Evolutionary conservation across 2,113 vertebrate genomes (phyloP).

Genomic region (Oreocharis arfaki): DNA sequence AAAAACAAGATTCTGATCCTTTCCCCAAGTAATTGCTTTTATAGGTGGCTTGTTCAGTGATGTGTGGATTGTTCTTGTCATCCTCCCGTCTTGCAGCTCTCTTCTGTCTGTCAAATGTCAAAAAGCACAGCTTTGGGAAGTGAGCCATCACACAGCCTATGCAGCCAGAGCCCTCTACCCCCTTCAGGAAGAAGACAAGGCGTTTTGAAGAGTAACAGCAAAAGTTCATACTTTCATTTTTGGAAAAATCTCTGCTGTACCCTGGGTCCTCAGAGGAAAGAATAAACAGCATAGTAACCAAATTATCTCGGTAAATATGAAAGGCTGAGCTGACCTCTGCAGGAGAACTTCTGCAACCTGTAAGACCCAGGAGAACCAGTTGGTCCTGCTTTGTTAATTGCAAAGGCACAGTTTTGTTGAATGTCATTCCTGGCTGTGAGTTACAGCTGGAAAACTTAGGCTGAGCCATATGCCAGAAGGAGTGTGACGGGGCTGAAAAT

Average conservation of each 20-base stretch:
- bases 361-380: neutral
- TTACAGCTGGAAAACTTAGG: neutral
- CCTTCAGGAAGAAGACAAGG: neutral
- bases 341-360: neutral
- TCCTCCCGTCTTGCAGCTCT: neutral
- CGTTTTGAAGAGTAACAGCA: neutral
- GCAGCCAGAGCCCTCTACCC: neutral
- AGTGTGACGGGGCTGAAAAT: neutral
- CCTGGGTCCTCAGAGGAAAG: neutral
- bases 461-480: neutral
- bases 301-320: neutral
- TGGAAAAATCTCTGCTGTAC: neutral
- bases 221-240: neutral
- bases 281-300: neutral
- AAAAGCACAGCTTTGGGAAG: neutral
- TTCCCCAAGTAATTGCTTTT: neutral
- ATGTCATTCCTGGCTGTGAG: neutral
- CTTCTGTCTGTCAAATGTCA: neutral
- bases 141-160: neutral
- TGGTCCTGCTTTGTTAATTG: neutral
- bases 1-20: neutral
- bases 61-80: neutral
- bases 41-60: neutral
- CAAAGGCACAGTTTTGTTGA: neutral
- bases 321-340: neutral